Evolutionary conservation across 2,113 vertebrate species (phyloP).

Genomic region (Chionodraco myersi): DNA sequence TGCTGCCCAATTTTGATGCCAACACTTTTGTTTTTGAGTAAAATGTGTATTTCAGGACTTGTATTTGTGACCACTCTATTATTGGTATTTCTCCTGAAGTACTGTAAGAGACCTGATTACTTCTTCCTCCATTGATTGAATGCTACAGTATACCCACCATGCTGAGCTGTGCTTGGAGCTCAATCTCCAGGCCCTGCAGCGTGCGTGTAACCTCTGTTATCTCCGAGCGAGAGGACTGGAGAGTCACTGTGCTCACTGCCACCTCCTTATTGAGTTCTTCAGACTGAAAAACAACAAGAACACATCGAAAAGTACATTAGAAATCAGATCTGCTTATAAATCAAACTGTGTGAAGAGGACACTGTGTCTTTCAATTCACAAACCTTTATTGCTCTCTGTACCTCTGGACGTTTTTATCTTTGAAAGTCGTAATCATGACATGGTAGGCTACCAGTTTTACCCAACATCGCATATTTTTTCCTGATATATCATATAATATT

Average conservation of each 20-base stretch:
- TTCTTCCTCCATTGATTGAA: too few species aligned
- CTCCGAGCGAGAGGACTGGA: constrained; percentile 81
- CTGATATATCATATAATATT: too few species aligned
- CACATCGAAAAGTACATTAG: not conserved
- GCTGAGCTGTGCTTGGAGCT: constrained; percentile 84
- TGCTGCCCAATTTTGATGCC: too few species aligned
- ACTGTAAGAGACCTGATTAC: too few species aligned
- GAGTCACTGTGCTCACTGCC: constrained; percentile 74
- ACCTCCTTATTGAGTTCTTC: constrained; percentile 85
- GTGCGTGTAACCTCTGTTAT: constrained; percentile 85
- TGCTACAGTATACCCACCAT: constrained; percentile 77
- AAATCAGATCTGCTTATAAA: not conserved
- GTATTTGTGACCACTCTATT: too few species aligned
- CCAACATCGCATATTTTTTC: too few species aligned
- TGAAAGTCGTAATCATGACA: too few species aligned
- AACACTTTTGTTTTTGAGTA: too few species aligned
- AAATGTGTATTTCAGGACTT: too few species aligned
- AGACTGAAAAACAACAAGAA: constrained; percentile 70
- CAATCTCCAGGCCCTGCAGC: constrained; percentile 87
- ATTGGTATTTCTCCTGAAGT: too few species aligned
- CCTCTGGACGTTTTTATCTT: too few species aligned
- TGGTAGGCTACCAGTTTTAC: too few species aligned
- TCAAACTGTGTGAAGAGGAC: not conserved
- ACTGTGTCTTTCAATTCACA: not conserved
- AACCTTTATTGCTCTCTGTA: not conserved